A percentile compares a stretch with the other conserved stretches of the same genome.
These are phyloP conservation scores for Bostrychus sinensis DNA, from an alignment of 2,113 vertebrate genomes.

Conservation along the genomic window DNA sequence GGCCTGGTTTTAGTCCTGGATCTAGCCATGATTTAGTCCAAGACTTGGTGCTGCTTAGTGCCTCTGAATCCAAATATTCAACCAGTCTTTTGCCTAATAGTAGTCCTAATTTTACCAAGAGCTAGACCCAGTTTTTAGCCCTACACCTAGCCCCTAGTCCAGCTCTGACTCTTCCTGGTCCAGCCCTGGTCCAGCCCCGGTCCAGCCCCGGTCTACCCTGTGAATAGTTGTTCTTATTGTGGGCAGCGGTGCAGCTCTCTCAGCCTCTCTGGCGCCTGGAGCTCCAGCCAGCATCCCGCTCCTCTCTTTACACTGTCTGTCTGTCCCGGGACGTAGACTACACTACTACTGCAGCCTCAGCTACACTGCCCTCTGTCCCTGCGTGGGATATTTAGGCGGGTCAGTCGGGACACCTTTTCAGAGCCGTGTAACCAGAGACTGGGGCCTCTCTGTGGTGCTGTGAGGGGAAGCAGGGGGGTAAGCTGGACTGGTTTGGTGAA, in stretches of 20 bases:
- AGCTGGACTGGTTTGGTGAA: constrained; percentile 28
- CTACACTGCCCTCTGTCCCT: no score
- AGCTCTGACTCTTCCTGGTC: neutral
- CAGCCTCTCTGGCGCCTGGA: neutral
- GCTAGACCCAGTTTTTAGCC: no score
- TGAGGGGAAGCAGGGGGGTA: constrained; percentile 18
- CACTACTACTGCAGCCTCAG: neutral
- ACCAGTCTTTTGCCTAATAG: no score
- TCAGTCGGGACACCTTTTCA: constrained; percentile 42
- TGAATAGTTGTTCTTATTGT: neutral
- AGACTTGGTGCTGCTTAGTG: no score
- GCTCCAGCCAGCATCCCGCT: no score
- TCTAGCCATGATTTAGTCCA: no score
- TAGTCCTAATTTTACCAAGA: no score
- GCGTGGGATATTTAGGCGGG: constrained; percentile 6
- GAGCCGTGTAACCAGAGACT: constrained; percentile 69
- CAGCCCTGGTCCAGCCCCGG: neutral
- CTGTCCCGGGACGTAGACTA: constrained; percentile 9
- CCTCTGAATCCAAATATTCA: no score
- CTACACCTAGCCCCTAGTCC: no score
- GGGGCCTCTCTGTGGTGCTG: constrained; percentile 35
- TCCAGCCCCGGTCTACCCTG: neutral
- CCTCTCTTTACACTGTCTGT: neutral
- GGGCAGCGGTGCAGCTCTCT: neutral
- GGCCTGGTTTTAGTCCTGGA: no score